Evolutionary conservation across 2,797 vertebrate species (phyloP), one percentile per base, ranked within the genome.

Genomic region (Ambastaia sidthimunki): DNA sequence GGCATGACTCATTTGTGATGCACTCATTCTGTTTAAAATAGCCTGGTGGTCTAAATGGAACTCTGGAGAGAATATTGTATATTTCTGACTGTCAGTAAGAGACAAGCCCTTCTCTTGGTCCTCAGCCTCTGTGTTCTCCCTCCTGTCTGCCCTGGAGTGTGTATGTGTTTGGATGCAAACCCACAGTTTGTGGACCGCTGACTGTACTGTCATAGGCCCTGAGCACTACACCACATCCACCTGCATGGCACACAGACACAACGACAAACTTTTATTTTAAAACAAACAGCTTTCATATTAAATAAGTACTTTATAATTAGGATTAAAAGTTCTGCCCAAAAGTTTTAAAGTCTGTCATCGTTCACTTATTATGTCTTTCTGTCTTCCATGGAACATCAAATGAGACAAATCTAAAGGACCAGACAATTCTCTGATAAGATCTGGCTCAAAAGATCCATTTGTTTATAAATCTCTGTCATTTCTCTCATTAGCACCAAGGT

Each of bases 101-200:
- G 62, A 69, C 18, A 44, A 57, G 71, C 50, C 72, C 16, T 47
- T 44, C 70, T 71, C 66, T 47, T 23, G 37, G 47, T 48, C 65
- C 69, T 74, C 23, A 71, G 71, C 72, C 69, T 71, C 28, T 81
- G 47, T 78, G 34, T 52, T 72, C 37, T 79, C 50, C 54, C 76
- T 66, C 28, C 66, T 82, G 57, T 85, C 60, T 82, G 78, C 72
- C 60, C 66, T 70, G 80, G 68, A 48, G 65, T 83, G 59, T 85
- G 81, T 77, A 85, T 87, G 85, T 66, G 44, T 82, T 82, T 82
- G 78, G 82, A 84, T 80, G 59, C 23, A 70, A 82, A 73, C 83
- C 79, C 47, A 44, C n/a, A n/a, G n/a, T n/a, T n/a, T n/a, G 62
- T 68, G 70, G 69, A 82, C 60, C 68, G 52, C 48, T 44, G 77